These are phyloP conservation scores for Actinia tenebrosa DNA, from an alignment of 64 coral and sea anemone genomes.

Conservation along the genomic window DNA sequence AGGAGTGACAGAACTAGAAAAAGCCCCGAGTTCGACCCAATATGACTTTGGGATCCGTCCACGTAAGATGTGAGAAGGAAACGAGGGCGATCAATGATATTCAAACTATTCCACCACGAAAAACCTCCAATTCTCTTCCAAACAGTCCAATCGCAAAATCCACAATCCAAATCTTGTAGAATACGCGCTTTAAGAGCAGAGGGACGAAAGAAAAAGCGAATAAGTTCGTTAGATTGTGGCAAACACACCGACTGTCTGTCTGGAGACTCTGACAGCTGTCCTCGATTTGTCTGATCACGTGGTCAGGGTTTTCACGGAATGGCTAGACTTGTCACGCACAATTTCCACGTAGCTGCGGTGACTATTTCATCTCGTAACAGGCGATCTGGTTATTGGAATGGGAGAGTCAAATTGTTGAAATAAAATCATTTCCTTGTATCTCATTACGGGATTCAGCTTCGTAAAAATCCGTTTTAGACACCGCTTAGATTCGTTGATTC, in stretches of 20 bases:
- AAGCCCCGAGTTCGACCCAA: not conserved
- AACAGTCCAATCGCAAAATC: not conserved
- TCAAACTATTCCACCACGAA: not conserved
- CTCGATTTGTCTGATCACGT: not conserved
- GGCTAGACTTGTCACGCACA: not conserved
- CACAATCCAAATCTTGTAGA: not conserved
- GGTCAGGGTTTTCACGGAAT: conserved; percentile 1
- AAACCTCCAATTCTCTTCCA: not conserved
- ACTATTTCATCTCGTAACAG: not conserved
- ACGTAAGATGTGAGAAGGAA: not conserved
- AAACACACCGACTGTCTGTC: not conserved
- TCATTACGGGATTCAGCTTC: not conserved
- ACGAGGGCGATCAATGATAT: not conserved
- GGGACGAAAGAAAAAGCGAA: not conserved
- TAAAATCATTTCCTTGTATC: not conserved
- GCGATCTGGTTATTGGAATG: not conserved
- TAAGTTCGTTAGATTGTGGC: not conserved
- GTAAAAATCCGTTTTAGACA: not conserved
- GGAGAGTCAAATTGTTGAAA: not conserved
- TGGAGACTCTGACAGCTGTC: not conserved
- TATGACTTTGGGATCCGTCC: conserved; percentile 3
- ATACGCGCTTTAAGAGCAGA: not conserved
- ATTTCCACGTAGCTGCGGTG: not conserved
- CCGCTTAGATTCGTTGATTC: not conserved
- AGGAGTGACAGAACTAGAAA: not conserved